Conservation (phyloP, 2,888 invertebrate genomes). For the Oegoconia quadripuncta region DNA sequence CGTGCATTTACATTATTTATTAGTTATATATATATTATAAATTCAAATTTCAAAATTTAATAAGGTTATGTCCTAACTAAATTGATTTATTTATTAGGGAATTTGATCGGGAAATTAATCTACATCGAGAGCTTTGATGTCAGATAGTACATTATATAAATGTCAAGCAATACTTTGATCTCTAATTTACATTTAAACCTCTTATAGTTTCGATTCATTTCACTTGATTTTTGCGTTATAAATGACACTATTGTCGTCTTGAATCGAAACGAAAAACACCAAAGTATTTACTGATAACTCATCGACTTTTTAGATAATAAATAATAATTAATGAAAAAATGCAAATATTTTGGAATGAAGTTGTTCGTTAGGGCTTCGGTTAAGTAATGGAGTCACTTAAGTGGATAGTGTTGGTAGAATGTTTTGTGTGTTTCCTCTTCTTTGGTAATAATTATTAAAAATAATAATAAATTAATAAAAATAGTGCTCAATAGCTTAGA, state of each 20-base stretch:
- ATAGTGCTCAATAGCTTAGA: slow-evolving; percentile 75
- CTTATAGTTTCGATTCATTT: slow-evolving; percentile 21
- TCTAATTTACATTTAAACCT: slow-evolving; percentile 1
- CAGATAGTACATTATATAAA: slow-evolving; percentile 25
- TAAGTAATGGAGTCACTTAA: slow-evolving; percentile 49
- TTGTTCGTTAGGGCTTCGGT: slow-evolving; percentile 54
- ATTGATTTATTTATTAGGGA: slow-evolving; percentile 74
- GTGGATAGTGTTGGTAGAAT: slow-evolving; percentile 52
- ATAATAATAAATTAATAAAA: slow-evolving; percentile 51
- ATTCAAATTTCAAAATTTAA: slow-evolving; percentile 6
- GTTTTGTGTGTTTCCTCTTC: slow-evolving; percentile 62
- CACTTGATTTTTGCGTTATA: slow-evolving; percentile 15
- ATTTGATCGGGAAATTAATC: slow-evolving; percentile 59
- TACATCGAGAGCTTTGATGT: slow-evolving; percentile 28
- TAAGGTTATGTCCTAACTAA: slow-evolving; percentile 37
- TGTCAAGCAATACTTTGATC: neutral
- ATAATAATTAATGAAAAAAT: slow-evolving; percentile 60
- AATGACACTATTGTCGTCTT: slow-evolving; percentile 38
- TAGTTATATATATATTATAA: slow-evolving; percentile 24
- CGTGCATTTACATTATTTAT: slow-evolving; percentile 63
- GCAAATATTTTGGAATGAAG: slow-evolving; percentile 66
- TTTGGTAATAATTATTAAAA: slow-evolving; percentile 61
- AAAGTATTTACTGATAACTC: slow-evolving; percentile 69
- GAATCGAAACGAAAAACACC: slow-evolving; percentile 76
- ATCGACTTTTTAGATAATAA: slow-evolving; percentile 78